These are phyloP conservation scores for Xanthorhoe designata DNA, from an alignment of 2,888 invertebrate genomes.

Conservation along the genomic window DNA sequence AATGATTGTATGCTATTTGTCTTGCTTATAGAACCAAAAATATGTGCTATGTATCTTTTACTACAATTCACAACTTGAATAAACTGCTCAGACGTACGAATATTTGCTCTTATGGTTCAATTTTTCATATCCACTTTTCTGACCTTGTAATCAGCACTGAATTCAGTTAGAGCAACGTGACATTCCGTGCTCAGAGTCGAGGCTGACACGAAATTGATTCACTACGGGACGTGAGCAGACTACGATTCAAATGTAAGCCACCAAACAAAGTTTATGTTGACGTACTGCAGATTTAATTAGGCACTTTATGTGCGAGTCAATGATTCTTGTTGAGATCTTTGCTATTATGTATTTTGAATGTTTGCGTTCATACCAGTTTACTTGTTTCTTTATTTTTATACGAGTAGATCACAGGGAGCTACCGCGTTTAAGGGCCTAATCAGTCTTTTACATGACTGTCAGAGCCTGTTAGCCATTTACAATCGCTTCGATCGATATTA, in stretches of 20 bases:
- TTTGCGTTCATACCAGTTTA: neutral
- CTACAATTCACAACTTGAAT: neutral
- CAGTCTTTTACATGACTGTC: too few relatives aligned
- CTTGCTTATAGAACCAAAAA: too few relatives aligned
- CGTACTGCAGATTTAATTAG: slow-evolving; percentile 75
- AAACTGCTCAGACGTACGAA: neutral
- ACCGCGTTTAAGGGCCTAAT: too few relatives aligned
- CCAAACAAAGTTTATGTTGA: slow-evolving; percentile 73
- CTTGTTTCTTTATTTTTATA: too few relatives aligned
- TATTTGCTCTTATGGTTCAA: neutral
- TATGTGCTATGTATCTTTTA: too few relatives aligned
- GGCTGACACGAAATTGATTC: slow-evolving; percentile 82
- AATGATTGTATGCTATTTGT: too few relatives aligned
- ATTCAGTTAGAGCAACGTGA: slow-evolving; percentile 54
- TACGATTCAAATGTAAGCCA: slow-evolving; percentile 76
- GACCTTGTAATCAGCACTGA: slow-evolving; percentile 46
- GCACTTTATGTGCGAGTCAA: slow-evolving; percentile 41
- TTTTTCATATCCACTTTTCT: slow-evolving; percentile 26
- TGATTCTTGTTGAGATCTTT: slow-evolving; percentile 27
- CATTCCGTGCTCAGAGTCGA: slow-evolving; percentile 56
- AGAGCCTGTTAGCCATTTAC: too few relatives aligned
- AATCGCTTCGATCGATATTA: too few relatives aligned
- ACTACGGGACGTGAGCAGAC: slow-evolving; percentile 76
- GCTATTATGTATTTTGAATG: slow-evolving; percentile 7
- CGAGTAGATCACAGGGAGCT: too few relatives aligned